phyloP scores from a whole-genome alignment of 2,797 vertebrate genomes.

The Toxotes lorentzi region DNA sequence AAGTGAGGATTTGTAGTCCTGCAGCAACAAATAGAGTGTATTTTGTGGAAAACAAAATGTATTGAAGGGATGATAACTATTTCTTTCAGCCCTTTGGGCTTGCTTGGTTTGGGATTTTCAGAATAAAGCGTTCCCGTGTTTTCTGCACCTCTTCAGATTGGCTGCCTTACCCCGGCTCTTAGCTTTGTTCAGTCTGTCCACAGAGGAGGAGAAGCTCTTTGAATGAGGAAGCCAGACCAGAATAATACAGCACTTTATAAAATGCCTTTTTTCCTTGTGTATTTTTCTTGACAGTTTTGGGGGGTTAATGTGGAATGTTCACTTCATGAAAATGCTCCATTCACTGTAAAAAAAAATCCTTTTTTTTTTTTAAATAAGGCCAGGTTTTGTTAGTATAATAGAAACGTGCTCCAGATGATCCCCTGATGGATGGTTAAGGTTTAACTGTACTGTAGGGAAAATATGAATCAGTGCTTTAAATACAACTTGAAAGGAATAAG shows the following conservation, averaged over 20 bases:
- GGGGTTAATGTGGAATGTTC: not conserved
- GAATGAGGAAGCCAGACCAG: not conserved
- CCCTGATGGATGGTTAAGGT: not conserved
- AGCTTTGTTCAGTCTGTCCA: slow-evolving; percentile 26
- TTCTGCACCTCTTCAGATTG: slow-evolving; percentile 19
- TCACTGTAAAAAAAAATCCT: not conserved
- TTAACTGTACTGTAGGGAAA: not conserved
- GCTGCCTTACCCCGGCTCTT: slow-evolving; percentile 11
- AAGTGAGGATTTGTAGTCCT: slow-evolving; percentile 1
- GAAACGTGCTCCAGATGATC: slow-evolving; percentile 1
- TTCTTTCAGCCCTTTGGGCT: slow-evolving; percentile 29
- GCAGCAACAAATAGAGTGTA: slow-evolving; percentile 5
- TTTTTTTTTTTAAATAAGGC: not conserved
- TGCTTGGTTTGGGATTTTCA: slow-evolving; percentile 47
- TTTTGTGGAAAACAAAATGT: slow-evolving; percentile 8
- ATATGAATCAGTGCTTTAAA: slow-evolving; percentile 21
- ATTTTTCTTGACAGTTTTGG: slow-evolving; percentile 9
- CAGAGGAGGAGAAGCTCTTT: slow-evolving; percentile 19
- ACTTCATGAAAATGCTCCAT: not conserved
- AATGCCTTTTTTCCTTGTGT: not conserved
- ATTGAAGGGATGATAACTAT: slow-evolving; percentile 24
- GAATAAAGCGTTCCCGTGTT: slow-evolving; percentile 24
- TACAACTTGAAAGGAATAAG: slow-evolving; percentile 11
- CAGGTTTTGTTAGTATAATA: slow-evolving; percentile 4
- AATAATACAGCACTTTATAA: slow-evolving; percentile 27